These are phyloP conservation scores for Vultur gryphus DNA, from an alignment of 2,797 vertebrate genomes.

Conservation along the genomic window DNA sequence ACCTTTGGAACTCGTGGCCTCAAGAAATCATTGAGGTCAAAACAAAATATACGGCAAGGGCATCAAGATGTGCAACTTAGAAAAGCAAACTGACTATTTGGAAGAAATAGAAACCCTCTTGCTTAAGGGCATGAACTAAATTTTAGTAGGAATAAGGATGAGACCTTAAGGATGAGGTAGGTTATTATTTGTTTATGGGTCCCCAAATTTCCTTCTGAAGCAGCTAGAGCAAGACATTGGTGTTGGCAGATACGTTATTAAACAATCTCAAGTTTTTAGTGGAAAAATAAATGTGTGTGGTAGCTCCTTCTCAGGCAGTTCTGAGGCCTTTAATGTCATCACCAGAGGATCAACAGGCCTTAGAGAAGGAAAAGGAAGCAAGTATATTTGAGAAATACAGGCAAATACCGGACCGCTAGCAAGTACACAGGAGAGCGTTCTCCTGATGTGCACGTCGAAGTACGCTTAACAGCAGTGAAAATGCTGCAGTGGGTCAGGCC, in stretches of 20 bases:
- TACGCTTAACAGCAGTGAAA: not conserved
- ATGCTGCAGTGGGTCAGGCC: not conserved
- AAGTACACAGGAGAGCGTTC: not conserved
- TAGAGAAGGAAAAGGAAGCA: not conserved
- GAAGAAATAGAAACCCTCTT: not conserved
- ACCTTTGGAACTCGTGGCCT: not conserved
- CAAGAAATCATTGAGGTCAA: slow-evolving; percentile 5
- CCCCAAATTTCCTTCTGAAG: not conserved
- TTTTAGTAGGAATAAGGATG: not conserved
- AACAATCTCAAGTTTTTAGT: not conserved
- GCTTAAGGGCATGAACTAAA: not conserved
- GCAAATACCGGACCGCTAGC: not conserved
- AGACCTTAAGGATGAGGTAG: not conserved
- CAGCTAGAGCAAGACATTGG: not conserved
- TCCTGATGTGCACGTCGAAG: fast-evolving
- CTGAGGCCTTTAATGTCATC: not conserved
- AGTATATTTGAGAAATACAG: not conserved
- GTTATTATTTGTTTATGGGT: not conserved
- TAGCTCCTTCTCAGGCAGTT: not conserved
- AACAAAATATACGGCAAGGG: not conserved
- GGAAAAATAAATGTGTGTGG: not conserved
- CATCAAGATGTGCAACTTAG: not conserved
- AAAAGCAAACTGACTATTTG: not conserved
- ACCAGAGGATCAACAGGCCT: not conserved
- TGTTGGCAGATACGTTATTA: not conserved